Evolutionary conservation across 2,113 vertebrate genomes (phyloP).

Genomic region (Tyto alba): DNA sequence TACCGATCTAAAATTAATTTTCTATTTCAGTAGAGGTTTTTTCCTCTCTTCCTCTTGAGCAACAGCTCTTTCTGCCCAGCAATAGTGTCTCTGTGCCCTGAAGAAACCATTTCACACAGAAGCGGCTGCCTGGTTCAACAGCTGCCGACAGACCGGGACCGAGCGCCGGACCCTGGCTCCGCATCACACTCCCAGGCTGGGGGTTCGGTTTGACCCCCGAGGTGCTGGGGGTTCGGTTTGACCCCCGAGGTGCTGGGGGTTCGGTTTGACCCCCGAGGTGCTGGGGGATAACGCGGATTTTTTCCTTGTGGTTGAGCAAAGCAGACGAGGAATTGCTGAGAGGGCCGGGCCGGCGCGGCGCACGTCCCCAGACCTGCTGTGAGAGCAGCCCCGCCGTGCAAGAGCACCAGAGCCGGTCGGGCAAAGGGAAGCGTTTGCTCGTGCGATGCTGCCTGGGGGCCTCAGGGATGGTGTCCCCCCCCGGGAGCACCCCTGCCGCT

Average conservation of each 20-base stretch:
- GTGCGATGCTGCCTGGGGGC: accelerated
- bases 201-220: not conserved
- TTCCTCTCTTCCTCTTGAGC: not conserved
- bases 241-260: not conserved
- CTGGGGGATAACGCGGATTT: accelerated
- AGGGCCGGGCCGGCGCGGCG: accelerated
- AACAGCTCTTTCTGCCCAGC: not conserved
- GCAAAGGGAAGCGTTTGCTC: not conserved
- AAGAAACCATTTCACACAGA: not conserved
- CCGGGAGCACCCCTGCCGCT: not conserved
- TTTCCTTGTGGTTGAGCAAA: not conserved
- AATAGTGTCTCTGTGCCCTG: not conserved
- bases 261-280: not conserved
- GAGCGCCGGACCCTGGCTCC: accelerated
- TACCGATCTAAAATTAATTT: not conserved
- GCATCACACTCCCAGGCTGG: accelerated
- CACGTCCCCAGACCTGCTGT: not conserved
- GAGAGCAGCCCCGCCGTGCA: not conserved
- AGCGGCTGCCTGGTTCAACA: not conserved
- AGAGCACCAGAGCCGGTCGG: accelerated
- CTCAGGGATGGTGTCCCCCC: not conserved
- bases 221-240: not conserved
- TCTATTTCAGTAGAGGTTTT: not conserved
- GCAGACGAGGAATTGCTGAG: not conserved
- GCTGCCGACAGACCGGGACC: accelerated